phyloP scores from a whole-genome alignment of 2,888 invertebrate species.

The Norana najaformis region DNA sequence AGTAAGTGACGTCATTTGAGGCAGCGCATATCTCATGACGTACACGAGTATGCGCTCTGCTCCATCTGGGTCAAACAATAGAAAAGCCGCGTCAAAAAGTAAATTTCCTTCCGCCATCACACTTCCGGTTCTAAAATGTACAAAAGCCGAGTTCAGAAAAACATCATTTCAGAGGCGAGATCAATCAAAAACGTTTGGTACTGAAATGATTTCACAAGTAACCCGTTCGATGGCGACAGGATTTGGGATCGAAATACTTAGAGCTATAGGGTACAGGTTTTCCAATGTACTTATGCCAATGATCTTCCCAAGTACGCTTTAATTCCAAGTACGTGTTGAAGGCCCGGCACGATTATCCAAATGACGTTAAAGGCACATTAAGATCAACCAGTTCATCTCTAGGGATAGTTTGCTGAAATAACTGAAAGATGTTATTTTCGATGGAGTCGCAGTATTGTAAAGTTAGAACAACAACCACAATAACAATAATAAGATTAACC shows the following conservation, averaged over 20 bases:
- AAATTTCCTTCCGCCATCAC: not conserved
- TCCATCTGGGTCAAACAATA: not conserved
- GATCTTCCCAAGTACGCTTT: too few species aligned
- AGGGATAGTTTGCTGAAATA: too few species aligned
- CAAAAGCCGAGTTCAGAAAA: not conserved
- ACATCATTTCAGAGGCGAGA: not conserved
- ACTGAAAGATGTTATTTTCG: not conserved
- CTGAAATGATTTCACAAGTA: not conserved
- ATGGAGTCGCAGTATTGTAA: not conserved
- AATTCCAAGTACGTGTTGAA: not conserved
- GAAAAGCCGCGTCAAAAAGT: not conserved
- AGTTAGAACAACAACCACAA: not conserved
- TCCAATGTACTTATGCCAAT: not conserved
- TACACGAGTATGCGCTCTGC: not conserved
- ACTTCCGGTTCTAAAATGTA: not conserved
- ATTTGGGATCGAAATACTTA: too few species aligned
- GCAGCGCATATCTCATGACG: not conserved
- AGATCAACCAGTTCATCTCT: not conserved
- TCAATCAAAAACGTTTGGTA: not conserved
- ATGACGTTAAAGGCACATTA: not conserved
- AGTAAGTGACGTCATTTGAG: slow-evolving; percentile 1
- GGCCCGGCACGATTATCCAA: not conserved
- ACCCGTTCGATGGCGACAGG: not conserved
- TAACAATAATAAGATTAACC: not conserved
- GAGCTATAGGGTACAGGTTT: not conserved